These are phyloP conservation scores for Ceratosolen solmsi DNA, from an alignment of 1,140 invertebrate species.

Conservation along the genomic window DNA sequence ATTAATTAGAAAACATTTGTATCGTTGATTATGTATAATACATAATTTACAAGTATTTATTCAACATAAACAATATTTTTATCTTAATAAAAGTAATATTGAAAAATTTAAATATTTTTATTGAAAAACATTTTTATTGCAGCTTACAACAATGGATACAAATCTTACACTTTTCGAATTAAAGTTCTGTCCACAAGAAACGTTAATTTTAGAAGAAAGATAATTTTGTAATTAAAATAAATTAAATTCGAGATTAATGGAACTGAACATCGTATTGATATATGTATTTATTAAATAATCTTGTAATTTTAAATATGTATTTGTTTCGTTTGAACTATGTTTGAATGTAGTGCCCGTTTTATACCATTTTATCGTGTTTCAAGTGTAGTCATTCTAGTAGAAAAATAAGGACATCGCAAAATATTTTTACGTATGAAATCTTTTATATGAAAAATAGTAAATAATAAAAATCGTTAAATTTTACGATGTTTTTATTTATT, in stretches of 20 bases:
- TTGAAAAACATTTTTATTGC: constrained; percentile 63
- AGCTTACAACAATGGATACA: constrained; percentile 86
- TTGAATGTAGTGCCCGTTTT: constrained; percentile 61
- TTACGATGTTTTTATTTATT: constrained; percentile 52
- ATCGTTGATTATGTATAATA: too few relatives aligned
- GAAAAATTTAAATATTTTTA: constrained; percentile 3
- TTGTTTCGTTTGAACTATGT: constrained; percentile 57
- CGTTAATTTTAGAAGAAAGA: constrained; percentile 92
- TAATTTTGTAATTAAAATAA: constrained; percentile 73
- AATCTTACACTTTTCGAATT: constrained; percentile 84
- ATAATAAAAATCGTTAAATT: constrained; percentile 52
- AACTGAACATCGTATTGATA: constrained; percentile 68
- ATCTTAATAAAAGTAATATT: constrained; percentile 11
- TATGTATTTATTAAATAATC: constrained; percentile 71
- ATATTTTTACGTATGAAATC: constrained; percentile 55
- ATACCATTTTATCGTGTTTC: constrained; percentile 53
- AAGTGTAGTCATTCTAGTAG: constrained; percentile 64
- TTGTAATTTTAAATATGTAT: constrained; percentile 48
- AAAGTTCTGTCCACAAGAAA: constrained; percentile 93
- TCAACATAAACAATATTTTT: background rate
- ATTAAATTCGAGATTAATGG: constrained; percentile 62
- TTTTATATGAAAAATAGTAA: constrained; percentile 60
- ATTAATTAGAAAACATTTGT: too few relatives aligned
- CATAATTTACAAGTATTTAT: too few relatives aligned
- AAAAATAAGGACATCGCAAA: constrained; percentile 52